Percentiles rank a stretch among this genome's conserved stretches.
phyloP scores from a whole-genome alignment of 1,140 invertebrate species.

The Holcopasites calliopsidis region DNA sequence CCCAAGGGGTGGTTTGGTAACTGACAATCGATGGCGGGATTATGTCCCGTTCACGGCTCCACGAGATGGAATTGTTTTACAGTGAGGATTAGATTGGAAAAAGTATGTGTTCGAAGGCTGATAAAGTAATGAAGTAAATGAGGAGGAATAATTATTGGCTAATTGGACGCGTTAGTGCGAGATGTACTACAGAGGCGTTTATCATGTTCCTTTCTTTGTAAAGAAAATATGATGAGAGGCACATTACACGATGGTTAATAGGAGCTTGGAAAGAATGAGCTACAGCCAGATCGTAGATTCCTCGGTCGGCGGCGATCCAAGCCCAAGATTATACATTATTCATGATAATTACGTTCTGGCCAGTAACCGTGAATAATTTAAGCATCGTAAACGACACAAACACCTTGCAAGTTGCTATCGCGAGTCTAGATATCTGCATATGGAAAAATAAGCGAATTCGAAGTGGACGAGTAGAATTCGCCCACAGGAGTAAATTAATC shows the following conservation, averaged over 20 bases:
- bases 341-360: slow-evolving; percentile 6
- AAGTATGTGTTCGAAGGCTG: neutral
- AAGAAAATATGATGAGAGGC: neutral
- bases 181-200: neutral
- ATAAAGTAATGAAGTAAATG: no score
- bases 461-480: no score
- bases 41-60: neutral
- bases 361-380: neutral
- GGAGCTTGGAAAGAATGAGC: neutral
- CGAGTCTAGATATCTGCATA: no score
- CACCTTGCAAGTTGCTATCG: slow-evolving; percentile 4
- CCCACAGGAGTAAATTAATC: no score
- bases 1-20: no score
- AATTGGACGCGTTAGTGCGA: no score
- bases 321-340: slow-evolving; percentile 19
- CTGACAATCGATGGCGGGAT: neutral
- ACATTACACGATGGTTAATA: neutral
- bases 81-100: no score
- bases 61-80: no score
- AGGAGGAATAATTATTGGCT: no score
- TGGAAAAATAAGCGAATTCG: neutral
- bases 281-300: neutral
- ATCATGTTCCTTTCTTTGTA: neutral
- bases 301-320: neutral
- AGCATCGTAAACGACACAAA: neutral